Conservation (phyloP, 2,113 vertebrate species). For the Otis tarda region DNA sequence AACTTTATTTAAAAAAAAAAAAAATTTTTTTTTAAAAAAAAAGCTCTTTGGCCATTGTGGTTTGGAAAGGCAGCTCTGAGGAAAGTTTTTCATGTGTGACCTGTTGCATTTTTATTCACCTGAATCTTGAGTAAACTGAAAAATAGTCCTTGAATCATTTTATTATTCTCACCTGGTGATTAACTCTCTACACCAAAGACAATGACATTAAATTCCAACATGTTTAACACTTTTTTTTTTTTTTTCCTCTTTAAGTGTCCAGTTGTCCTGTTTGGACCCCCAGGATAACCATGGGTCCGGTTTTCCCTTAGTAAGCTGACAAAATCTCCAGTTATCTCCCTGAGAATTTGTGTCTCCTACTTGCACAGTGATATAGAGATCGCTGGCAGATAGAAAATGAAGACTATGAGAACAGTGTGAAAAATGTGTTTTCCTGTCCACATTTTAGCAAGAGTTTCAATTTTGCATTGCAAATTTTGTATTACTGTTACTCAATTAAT, state of each 20-base stretch:
- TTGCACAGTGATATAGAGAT: neutral
- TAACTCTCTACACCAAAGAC: neutral
- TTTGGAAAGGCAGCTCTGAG: neutral
- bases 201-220: neutral
- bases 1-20: neutral
- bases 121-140: neutral
- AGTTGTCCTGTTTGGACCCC: neutral
- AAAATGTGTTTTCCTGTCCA: neutral
- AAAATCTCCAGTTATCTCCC: neutral
- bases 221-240: neutral
- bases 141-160: neutral
- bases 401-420: neutral
- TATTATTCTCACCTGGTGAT: neutral
- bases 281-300: neutral
- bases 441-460: neutral
- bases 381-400: neutral
- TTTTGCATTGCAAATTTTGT: neutral
- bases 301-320: neutral
- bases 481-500: neutral
- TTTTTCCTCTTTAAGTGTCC: neutral
- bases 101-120: neutral
- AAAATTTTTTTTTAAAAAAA: neutral
- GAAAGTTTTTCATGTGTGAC: neutral
- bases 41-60: neutral
- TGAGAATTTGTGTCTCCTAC: neutral